Percentiles rank a stretch among this genome's conserved stretches.
Conservation (phyloP, 2,888 invertebrate species). For the Drosophila peninsularis region DNA sequence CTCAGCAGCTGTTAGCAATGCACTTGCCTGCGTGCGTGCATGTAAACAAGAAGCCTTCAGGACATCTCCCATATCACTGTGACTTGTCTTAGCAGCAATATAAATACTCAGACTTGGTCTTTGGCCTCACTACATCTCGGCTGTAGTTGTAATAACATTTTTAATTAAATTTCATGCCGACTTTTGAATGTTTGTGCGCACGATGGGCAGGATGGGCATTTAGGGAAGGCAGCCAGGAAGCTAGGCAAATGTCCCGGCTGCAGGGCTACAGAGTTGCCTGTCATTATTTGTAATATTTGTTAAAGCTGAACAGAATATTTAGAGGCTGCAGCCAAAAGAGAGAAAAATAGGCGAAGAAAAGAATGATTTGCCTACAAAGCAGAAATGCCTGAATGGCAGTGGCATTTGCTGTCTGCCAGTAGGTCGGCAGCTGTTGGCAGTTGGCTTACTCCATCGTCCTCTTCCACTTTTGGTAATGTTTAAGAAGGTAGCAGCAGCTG, state of each 20-base stretch:
- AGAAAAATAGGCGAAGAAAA: neutral
- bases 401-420: conserved; percentile 13
- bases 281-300: conserved; percentile 70
- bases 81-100: neutral
- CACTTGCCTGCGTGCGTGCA: neutral
- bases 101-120: conserved; percentile 9
- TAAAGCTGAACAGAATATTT: conserved; percentile 61
- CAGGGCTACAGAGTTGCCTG: conserved; percentile 29
- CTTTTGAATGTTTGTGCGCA: conserved; percentile 47
- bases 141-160: conserved; percentile 76
- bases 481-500: conserved; percentile 39
- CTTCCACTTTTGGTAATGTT: conserved; percentile 26
- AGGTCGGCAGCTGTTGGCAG: conserved; percentile 7
- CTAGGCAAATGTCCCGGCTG: conserved; percentile 13
- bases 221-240: conserved; percentile 1
- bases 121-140: conserved; percentile 18
- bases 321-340: conserved; percentile 28
- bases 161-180: conserved; percentile 82
- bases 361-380: conserved; percentile 57
- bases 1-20: neutral
- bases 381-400: conserved; percentile 41
- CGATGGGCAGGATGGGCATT: conserved; percentile 38
- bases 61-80: neutral
- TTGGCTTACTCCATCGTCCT: neutral
- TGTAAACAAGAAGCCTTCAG: neutral